Percentiles rank a stretch among this genome's conserved stretches.
Evolutionary conservation across 2,888 invertebrate genomes (phyloP).

Genomic region (Epinotia nisella): DNA sequence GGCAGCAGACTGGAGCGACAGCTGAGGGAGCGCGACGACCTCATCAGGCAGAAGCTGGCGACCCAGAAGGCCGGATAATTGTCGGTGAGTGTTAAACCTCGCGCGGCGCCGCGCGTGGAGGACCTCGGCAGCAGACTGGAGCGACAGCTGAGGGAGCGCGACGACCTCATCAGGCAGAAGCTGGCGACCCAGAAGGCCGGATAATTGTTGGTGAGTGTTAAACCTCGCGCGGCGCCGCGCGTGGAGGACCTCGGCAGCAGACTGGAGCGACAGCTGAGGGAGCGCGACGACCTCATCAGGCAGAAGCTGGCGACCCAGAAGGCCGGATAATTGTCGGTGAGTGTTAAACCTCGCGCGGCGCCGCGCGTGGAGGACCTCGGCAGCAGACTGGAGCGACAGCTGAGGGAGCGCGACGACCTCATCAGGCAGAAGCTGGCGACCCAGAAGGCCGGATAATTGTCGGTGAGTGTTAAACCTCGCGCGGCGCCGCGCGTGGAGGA

Average conservation of each 20-base stretch:
- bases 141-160: slow-evolving; percentile 52
- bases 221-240: background rate
- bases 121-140: slow-evolving; percentile 53
- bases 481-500: too few relatives aligned
- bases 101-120: background rate
- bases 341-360: too few relatives aligned
- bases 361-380: too few relatives aligned
- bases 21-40: slow-evolving; percentile 54
- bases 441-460: too few relatives aligned
- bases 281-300: slow-evolving; percentile 51
- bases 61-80: slow-evolving; percentile 8
- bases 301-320: slow-evolving; percentile 18
- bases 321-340: slow-evolving; percentile 3
- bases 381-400: too few relatives aligned
- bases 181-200: slow-evolving; percentile 12
- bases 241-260: slow-evolving; percentile 42
- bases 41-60: slow-evolving; percentile 36
- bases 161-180: slow-evolving; percentile 47
- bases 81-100: background rate
- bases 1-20: slow-evolving; percentile 52
- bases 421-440: too few relatives aligned
- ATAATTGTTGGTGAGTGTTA: background rate
- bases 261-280: slow-evolving; percentile 18
- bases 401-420: too few relatives aligned
- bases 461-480: too few relatives aligned